Evolutionary conservation across 2,888 invertebrate species (phyloP), one percentile per base, ranked within the genome.

Genomic region (Busseola fusca): DNA sequence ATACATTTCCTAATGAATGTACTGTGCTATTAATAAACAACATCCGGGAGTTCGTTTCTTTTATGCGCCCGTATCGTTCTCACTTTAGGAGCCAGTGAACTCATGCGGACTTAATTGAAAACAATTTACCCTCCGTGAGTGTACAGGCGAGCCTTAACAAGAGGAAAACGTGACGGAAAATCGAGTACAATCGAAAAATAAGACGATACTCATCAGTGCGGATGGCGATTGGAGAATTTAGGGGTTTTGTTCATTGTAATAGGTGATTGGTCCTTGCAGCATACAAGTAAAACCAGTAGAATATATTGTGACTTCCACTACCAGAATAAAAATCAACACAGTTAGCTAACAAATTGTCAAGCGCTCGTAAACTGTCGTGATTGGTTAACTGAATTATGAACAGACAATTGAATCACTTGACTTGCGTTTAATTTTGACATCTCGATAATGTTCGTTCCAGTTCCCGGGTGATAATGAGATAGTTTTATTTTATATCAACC

Each of bases 161-260:
- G 40, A 64, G 83, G 76, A 82, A 81, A 79, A 80, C 76, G 71
- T 73, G 54, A 65, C 62, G 37, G 27, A 69, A 83, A 83, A 70
- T 67, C 59, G 58, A 76, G 64, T 67, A 69, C 72, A 80, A 76
- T 71, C 21, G 57, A 50, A 64, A 78, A 63, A 57, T 25, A 27
- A 25, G 45, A 40, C 56, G 21, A 42, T 60, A 59, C 37, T 45
- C 74, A 69, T 64, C 34, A 60, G 54, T 64, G 18, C 14, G n/a
- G 14, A 25, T 66, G 25, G 21, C 50, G 14, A 71, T 56, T 69
- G 45, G 16, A 25, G 16, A 67, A 30, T 73, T 37, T 68, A 37
- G 25, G n/a, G 18, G 56, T 40, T 62, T 62, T 68, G 48, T 48
- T 40, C 64, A n/a, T 54, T 59, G 7, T 58, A 21, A 54, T 62